Evolutionary conservation across 2,888 invertebrate genomes (phyloP).

Genomic region (Emesis russula): DNA sequence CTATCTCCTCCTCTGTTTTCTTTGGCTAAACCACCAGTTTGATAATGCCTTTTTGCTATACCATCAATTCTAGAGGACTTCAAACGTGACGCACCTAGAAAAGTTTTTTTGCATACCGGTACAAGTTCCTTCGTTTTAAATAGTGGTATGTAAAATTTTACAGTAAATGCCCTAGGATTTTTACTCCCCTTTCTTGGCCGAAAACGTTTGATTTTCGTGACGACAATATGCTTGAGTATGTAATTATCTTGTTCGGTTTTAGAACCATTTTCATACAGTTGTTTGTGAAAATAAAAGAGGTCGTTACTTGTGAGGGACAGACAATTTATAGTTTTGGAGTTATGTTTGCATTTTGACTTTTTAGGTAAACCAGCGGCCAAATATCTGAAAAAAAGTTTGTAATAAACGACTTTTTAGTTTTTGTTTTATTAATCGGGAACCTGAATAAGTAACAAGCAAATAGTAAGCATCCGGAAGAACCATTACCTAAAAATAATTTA

Average conservation of each 20-base stretch:
- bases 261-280: neutral
- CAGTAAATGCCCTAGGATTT: neutral
- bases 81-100: too few species aligned
- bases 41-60: too few species aligned
- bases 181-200: neutral
- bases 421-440: neutral
- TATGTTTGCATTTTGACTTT: conserved; percentile 42
- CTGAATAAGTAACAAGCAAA: neutral
- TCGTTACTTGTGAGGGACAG: neutral
- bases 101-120: too few species aligned
- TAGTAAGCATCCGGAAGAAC: too few species aligned
- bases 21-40: too few species aligned
- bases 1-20: too few species aligned
- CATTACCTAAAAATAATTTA: too few species aligned
- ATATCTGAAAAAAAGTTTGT: conserved; percentile 19
- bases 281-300: neutral
- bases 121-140: too few species aligned
- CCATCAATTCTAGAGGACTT: too few species aligned
- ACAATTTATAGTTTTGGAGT: neutral
- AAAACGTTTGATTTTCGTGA: neutral
- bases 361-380: conserved; percentile 53
- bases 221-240: neutral
- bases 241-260: neutral
- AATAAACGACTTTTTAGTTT: neutral
- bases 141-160: neutral